phyloP scores from a whole-genome alignment of 2,797 vertebrate genomes.

The Remorina albescens region DNA sequence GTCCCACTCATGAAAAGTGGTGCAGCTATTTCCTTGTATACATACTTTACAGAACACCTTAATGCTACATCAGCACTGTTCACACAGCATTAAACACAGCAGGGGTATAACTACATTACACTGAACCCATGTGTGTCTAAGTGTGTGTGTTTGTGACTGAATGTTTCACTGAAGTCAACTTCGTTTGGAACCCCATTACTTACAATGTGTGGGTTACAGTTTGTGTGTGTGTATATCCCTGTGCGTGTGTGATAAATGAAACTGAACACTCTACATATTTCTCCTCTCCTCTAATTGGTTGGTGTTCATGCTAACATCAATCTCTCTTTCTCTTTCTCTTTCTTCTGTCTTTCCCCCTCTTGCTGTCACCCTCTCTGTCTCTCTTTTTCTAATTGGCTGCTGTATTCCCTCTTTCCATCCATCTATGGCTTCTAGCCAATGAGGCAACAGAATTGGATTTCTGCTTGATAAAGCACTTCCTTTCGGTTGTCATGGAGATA shows the following conservation, averaged over 20 bases:
- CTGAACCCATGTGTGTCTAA: conserved; percentile 14
- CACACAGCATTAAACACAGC: conserved; percentile 73
- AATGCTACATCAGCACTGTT: conserved; percentile 73
- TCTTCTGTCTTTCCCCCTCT: conserved; percentile 34
- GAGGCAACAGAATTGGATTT: conserved; percentile 82
- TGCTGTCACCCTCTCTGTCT: conserved; percentile 45
- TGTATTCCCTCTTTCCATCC: conserved; percentile 70
- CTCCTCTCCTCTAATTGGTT: conserved; percentile 63
- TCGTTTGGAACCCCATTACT: conserved; percentile 52
- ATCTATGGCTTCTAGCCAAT: conserved; percentile 78
- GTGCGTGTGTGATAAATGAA: conserved; percentile 29
- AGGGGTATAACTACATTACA: conserved; percentile 40
- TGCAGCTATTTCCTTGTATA: conserved; percentile 31
- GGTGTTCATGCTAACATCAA: conserved; percentile 67
- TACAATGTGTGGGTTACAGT: conserved; percentile 26
- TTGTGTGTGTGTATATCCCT: conserved; percentile 22
- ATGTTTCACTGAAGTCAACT: conserved; percentile 42
- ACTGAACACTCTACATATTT: conserved; percentile 56
- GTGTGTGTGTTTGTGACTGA: conserved; percentile 14
- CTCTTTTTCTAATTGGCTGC: conserved; percentile 79
- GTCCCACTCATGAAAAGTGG: conserved; percentile 8
- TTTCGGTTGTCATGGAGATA: conserved; percentile 69
- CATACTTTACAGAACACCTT: conserved; percentile 47
- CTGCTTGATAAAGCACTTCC: conserved; percentile 81
- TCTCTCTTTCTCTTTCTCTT: conserved; percentile 28